phyloP scores from a whole-genome alignment of 2,888 invertebrate species.

The Amphipyra tragopoginis region DNA sequence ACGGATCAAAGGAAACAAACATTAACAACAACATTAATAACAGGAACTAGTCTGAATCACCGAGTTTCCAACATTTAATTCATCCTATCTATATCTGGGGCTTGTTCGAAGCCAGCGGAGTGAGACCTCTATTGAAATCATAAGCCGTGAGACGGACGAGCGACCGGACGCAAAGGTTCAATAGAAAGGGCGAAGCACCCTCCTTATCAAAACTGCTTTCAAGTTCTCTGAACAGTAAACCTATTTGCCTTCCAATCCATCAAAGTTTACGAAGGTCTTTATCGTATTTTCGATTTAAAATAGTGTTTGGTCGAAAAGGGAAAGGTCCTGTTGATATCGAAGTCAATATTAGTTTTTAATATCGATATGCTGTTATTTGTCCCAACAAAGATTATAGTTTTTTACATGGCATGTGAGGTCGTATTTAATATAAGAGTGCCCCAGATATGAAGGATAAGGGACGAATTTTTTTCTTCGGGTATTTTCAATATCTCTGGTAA shows the following conservation, averaged over 20 bases:
- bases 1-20: conserved; percentile 54
- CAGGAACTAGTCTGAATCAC: conserved; percentile 49
- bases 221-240: conserved; percentile 66
- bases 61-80: conserved; percentile 59
- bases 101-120: conserved; percentile 58
- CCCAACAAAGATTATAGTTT: conserved; percentile 52
- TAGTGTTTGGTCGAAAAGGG: conserved; percentile 42
- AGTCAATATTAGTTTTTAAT: conserved; percentile 61
- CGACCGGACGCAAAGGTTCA: conserved; percentile 62
- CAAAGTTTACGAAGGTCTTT: conserved; percentile 65
- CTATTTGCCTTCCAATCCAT: conserved; percentile 72
- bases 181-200: conserved; percentile 62
- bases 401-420: conserved; percentile 23
- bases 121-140: conserved; percentile 66
- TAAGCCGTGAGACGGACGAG: conserved; percentile 58
- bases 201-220: conserved; percentile 72
- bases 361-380: conserved; percentile 52
- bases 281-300: conserved; percentile 63
- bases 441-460: conserved; percentile 32
- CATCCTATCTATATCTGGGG: conserved; percentile 48
- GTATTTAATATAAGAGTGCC: conserved; percentile 33
- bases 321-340: conserved; percentile 46
- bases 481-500: conserved; percentile 49
- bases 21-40: conserved; percentile 58
- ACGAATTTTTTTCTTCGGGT: conserved; percentile 30